Percentiles rank a stretch among this genome's conserved stretches.
phyloP scores from a whole-genome alignment of 2,888 invertebrate species.

The Scotopteryx bipunctaria region DNA sequence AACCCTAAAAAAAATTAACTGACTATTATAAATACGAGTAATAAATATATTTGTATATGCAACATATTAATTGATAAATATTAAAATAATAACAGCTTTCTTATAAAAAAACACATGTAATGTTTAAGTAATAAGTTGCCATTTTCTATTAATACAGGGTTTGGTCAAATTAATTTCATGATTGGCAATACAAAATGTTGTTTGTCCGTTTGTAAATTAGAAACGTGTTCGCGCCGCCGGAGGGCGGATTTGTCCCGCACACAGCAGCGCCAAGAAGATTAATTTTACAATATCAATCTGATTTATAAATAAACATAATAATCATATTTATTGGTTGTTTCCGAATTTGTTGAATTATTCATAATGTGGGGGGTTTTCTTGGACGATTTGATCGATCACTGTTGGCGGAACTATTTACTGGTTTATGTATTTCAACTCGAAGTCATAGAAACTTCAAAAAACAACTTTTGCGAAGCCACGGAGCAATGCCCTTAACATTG shows the following conservation, averaged over 20 bases:
- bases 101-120: no score
- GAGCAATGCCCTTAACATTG: no score
- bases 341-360: neutral
- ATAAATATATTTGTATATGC: no score
- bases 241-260: slow-evolving; percentile 40
- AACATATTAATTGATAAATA: no score
- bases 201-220: slow-evolving; percentile 51
- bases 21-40: no score
- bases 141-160: slow-evolving; percentile 1
- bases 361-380: neutral
- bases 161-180: slow-evolving; percentile 20
- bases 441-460: no score
- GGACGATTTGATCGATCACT: no score
- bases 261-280: slow-evolving; percentile 41
- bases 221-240: slow-evolving; percentile 50
- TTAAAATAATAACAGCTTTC: no score
- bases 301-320: slow-evolving; percentile 18
- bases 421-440: no score
- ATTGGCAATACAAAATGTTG: slow-evolving; percentile 35
- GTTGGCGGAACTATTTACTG: no score
- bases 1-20: no score
- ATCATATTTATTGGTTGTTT: neutral
- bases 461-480: no score
- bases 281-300: slow-evolving; percentile 40
- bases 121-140: neutral